Evolutionary conservation across 2,797 vertebrate species (phyloP), one percentile per base, ranked within the genome.

Genomic region (Microcaecilia unicolor): DNA sequence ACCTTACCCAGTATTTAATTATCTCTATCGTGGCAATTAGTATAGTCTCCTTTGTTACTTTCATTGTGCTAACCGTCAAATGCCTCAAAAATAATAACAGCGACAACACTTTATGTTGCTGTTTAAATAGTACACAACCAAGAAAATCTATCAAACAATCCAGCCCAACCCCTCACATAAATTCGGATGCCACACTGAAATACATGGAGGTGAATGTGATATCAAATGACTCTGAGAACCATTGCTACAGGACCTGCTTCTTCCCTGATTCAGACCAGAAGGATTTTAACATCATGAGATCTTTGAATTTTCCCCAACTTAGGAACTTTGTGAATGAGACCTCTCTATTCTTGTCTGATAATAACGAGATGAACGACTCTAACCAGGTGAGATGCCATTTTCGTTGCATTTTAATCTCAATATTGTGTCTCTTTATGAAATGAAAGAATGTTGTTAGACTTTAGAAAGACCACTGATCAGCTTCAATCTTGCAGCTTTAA

Each of bases 131-230:
- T 36, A 15, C 28, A 24, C 24, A 17, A 15, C 5, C 15, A 16
- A 28, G 27, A 5, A 8, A 46, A 9, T 45, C 78, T 47, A 90
- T 88, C 58, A 88, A 89, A 54, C 87, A 91, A 37, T 81, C 88
- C 64, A 88, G 78, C 84, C 93, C 72, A 78, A 95, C 83, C 70
- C 87, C 69, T 61, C 96, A 97, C 56, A 82, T 97, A 35, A 97
- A 89, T 65, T 85, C 91, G 1, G 93, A 98, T 5, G 94, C 92
- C 56, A 96, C 95, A 2, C 90, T 98, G 34, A 87, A 92, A 46
- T 95, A 97, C 51, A 90, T 98, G 92, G 95, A 98, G 70, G 94
- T 97, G 40, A 92, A 93, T 5, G 83, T 95, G 44, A 84, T 86
- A 15, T 69, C 86, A 49, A 75, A 88, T 28, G 87, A 91, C 13